phyloP scores from a whole-genome alignment of 2,113 vertebrate species.

The Gyps fulvus region DNA sequence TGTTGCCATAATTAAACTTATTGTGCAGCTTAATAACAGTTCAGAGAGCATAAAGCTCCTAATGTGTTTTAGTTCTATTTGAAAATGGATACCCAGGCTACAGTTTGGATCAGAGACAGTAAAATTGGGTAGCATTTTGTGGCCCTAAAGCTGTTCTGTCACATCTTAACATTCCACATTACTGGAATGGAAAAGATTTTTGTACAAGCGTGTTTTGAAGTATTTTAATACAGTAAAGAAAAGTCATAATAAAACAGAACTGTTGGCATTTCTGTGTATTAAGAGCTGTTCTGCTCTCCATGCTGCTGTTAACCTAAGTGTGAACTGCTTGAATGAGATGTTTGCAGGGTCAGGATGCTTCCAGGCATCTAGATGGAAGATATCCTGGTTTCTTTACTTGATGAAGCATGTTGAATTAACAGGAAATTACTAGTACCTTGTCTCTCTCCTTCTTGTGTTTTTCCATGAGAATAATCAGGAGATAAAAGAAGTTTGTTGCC shows the following conservation, averaged over 20 bases:
- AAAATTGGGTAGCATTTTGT: not conserved
- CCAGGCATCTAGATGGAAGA: not conserved
- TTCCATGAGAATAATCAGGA: not conserved
- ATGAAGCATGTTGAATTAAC: not conserved
- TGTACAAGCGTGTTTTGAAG: not conserved
- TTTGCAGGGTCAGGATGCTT: not conserved
- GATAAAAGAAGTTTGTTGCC: not conserved
- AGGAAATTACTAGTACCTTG: not conserved
- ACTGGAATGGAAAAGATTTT: not conserved
- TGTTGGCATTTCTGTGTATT: not conserved
- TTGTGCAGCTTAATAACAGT: not conserved
- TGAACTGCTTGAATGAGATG: not conserved
- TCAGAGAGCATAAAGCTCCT: conserved; percentile 1
- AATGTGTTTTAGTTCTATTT: not conserved
- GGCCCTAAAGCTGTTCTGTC: not conserved
- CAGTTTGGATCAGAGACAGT: not conserved
- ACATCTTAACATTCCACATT: not conserved
- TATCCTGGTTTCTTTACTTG: not conserved
- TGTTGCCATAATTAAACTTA: conserved; percentile 8
- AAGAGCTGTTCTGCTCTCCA: not conserved
- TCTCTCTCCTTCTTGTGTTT: not conserved
- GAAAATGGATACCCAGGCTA: conserved; percentile 34
- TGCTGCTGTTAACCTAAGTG: not conserved
- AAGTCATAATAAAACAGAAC: not conserved
- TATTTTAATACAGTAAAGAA: not conserved